phyloP scores from a whole-genome alignment of 2,113 vertebrate species.

The Microtus pennsylvanicus region DNA sequence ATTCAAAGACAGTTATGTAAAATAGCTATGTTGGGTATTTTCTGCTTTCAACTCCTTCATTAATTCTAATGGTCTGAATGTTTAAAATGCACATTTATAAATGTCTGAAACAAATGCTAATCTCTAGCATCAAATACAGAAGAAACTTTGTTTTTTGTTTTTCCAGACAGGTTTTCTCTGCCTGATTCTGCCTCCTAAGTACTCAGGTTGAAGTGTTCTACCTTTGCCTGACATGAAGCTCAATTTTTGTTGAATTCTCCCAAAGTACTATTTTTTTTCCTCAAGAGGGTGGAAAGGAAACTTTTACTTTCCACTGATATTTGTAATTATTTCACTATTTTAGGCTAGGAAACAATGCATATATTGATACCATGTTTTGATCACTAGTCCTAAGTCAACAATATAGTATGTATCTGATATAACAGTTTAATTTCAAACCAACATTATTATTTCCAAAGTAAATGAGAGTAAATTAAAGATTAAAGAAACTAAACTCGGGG shows the following conservation, averaged over 20 bases:
- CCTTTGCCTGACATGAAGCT: background rate
- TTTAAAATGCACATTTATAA: slow-evolving; percentile 49
- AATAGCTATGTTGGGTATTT: slow-evolving; percentile 13
- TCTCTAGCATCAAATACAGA: background rate
- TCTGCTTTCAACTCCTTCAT: slow-evolving; percentile 20
- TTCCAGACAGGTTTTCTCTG: background rate
- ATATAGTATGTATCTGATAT: background rate
- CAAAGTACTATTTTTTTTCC: background rate
- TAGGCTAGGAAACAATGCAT: background rate
- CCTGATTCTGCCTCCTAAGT: background rate
- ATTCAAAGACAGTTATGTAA: slow-evolving; percentile 18
- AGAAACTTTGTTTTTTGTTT: background rate
- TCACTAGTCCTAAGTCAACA: background rate
- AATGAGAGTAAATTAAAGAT: slow-evolving; percentile 2
- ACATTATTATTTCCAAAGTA: background rate
- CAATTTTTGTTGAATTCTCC: background rate
- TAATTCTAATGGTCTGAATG: slow-evolving; percentile 45
- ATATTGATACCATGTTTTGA: background rate
- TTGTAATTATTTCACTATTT: background rate
- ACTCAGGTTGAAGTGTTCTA: background rate
- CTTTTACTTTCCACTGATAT: background rate
- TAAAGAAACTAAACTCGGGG: slow-evolving; percentile 35
- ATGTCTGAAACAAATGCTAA: background rate
- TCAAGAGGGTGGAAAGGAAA: background rate
- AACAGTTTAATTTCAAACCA: background rate